Conservation (phyloP, 2,888 invertebrate genomes). For the Nephrocerus scutellatus region DNA sequence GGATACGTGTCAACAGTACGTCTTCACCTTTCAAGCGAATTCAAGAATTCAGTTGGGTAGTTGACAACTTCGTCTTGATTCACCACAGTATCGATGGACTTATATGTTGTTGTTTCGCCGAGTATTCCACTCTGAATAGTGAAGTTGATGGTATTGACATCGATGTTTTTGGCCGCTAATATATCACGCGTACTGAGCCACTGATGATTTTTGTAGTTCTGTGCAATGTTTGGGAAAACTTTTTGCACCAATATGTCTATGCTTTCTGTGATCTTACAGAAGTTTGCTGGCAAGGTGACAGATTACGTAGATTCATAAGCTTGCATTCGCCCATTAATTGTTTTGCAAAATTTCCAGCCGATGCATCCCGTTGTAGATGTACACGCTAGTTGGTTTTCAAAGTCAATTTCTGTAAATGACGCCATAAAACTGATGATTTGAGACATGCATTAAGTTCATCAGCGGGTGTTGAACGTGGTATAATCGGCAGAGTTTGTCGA, state of each 20-base stretch:
- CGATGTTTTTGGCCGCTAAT: constrained; percentile 8
- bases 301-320: constrained; percentile 20
- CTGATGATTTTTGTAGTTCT: constrained; percentile 4
- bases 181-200: constrained; percentile 6
- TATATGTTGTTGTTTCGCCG: background rate
- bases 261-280: constrained; percentile 10
- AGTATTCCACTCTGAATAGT: constrained; percentile 7
- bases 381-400: constrained; percentile 16
- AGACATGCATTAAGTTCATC: no score
- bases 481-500: constrained; percentile 28
- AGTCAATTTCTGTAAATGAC: constrained; percentile 18
- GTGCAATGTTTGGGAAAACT: constrained; percentile 9
- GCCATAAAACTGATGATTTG: constrained; percentile 15
- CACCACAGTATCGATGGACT: background rate
- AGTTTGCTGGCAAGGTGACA: constrained; percentile 23
- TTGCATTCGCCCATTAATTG: constrained; percentile 26
- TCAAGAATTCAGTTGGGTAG: constrained; percentile 22
- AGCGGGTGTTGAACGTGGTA: constrained; percentile 23
- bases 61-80: constrained; percentile 2
- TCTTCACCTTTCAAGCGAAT: constrained; percentile 24
- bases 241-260: constrained; percentile 12
- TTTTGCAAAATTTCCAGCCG: no score
- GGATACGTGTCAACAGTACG: constrained; percentile 32
- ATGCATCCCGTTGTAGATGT: no score
- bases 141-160: constrained; percentile 4